phyloP scores from a whole-genome alignment of 2,888 invertebrate species.

The Dynastes grantii region DNA sequence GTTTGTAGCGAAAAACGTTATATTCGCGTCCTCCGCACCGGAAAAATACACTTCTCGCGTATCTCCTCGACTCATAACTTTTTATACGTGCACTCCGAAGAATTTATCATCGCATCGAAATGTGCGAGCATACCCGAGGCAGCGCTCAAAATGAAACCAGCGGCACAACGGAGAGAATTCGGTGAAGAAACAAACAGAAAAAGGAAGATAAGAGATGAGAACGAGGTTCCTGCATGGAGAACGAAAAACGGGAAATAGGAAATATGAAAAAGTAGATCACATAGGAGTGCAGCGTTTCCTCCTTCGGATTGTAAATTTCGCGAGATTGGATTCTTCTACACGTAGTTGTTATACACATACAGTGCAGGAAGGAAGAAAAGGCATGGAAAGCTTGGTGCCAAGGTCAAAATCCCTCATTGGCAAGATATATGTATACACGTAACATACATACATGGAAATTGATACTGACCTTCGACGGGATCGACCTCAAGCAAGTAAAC shows the following conservation, averaged over 20 bases:
- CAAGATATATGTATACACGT: background rate
- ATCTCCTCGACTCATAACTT: slow-evolving; percentile 16
- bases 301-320: slow-evolving; percentile 33
- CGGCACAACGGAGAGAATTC: background rate
- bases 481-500: slow-evolving; percentile 15
- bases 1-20: slow-evolving; percentile 2
- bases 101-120: slow-evolving; percentile 25
- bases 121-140: background rate
- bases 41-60: slow-evolving; percentile 2
- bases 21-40: background rate
- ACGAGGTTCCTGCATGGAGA: background rate
- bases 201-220: background rate
- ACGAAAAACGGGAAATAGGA: slow-evolving; percentile 7
- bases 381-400: no score
- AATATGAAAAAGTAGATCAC: slow-evolving; percentile 38
- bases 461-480: slow-evolving; percentile 47
- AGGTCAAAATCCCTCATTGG: no score
- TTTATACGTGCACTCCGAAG: slow-evolving; percentile 7
- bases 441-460: slow-evolving; percentile 48
- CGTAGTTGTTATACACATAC: background rate
- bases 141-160: no score
- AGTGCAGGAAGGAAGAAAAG: background rate
- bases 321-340: slow-evolving; percentile 30
- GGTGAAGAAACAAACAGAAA: background rate
- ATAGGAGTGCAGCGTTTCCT: slow-evolving; percentile 30